phyloP scores from a whole-genome alignment of 2,888 invertebrate species.

The Parnassius orleans region DNA sequence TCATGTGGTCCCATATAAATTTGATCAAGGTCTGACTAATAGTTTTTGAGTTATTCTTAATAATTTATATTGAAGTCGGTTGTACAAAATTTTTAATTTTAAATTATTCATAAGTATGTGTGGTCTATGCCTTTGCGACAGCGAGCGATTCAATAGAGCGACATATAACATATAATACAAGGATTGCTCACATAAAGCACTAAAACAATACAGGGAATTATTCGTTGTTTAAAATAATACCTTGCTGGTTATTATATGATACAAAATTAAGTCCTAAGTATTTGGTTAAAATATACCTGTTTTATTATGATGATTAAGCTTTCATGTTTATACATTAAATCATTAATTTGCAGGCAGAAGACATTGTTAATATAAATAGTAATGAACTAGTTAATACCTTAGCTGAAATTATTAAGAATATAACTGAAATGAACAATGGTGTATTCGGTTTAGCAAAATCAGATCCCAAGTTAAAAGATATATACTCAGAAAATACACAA shows the following conservation, averaged over 20 bases:
- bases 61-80: too few species aligned
- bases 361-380: background rate
- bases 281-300: too few species aligned
- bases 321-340: too few species aligned
- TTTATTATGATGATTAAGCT: too few species aligned
- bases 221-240: too few species aligned
- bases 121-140: too few species aligned
- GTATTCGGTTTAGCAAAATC: background rate
- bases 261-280: background rate
- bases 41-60: too few species aligned
- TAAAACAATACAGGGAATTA: background rate
- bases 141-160: too few species aligned
- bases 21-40: too few species aligned
- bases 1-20: too few species aligned
- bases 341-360: slow-evolving; percentile 9
- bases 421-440: slow-evolving; percentile 1
- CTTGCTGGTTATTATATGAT: background rate
- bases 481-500: background rate
- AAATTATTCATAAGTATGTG: too few species aligned
- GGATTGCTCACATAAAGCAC: background rate
- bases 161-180: background rate
- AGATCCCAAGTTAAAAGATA: background rate
- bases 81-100: too few species aligned
- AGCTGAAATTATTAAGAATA: slow-evolving; percentile 2
- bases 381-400: background rate